Percentiles rank a stretch among this genome's conserved stretches.
These are phyloP conservation scores for Hassar affinis DNA, from an alignment of 2,113 vertebrate species.

Conservation along the genomic window DNA sequence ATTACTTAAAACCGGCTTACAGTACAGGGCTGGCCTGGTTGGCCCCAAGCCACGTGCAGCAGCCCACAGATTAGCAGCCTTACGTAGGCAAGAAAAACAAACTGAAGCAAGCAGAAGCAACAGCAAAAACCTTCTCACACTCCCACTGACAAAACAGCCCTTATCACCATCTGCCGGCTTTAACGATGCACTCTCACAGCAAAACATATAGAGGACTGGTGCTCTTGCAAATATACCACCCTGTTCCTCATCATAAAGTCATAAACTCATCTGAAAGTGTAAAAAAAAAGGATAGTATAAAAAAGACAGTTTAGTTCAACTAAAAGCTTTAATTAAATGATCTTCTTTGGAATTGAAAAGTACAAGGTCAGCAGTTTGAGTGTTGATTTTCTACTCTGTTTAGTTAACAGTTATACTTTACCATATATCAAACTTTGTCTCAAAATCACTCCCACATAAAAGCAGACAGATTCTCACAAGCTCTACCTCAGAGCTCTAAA, in stretches of 20 bases:
- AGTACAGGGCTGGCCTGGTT: conserved; percentile 6
- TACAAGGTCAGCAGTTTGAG: conserved; percentile 8
- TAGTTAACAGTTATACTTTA: conserved; percentile 40
- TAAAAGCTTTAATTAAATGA: neutral
- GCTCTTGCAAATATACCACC: neutral
- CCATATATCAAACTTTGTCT: conserved; percentile 37
- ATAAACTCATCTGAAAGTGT: conserved; percentile 22
- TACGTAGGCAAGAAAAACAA: conserved; percentile 36
- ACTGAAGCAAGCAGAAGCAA: conserved; percentile 20
- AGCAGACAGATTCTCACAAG: conserved; percentile 41
- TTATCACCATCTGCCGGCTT: conserved; percentile 57
- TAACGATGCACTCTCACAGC: conserved; percentile 50
- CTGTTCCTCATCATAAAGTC: conserved; percentile 33
- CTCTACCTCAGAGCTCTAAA: conserved; percentile 33
- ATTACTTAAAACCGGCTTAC: neutral
- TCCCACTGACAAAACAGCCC: conserved; percentile 54
- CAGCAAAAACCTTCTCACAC: conserved; percentile 43
- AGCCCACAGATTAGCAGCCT: conserved; percentile 37
- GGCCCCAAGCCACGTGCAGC: conserved; percentile 32
- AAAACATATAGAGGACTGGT: conserved; percentile 33
- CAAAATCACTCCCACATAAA: conserved; percentile 38
- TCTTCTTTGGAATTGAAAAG: conserved; percentile 33
- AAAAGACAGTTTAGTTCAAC: conserved; percentile 20
- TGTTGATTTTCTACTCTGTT: conserved; percentile 39
- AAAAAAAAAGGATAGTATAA: conserved; percentile 1